Conservation (phyloP, 2,113 vertebrate species). For the Clarias magur region DNA sequence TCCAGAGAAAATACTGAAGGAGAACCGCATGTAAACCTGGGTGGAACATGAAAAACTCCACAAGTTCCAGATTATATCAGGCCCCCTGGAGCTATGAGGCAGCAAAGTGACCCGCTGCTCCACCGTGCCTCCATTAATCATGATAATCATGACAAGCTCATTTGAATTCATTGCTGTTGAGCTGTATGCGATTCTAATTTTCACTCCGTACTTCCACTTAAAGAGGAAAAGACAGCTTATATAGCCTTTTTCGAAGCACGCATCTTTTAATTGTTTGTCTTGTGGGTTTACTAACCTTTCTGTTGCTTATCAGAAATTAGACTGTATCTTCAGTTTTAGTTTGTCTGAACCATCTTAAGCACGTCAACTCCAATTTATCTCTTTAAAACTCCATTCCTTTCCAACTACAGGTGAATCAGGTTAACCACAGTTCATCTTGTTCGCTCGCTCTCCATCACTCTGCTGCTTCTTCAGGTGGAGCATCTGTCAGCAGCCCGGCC, state of each 20-base stretch:
- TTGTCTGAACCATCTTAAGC: not conserved
- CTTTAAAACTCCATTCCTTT: not conserved
- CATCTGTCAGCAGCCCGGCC: conserved; percentile 47
- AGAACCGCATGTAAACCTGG: not conserved
- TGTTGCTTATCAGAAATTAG: not conserved
- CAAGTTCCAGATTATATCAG: not conserved
- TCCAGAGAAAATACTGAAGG: not conserved
- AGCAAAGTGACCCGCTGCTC: not conserved
- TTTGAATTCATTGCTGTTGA: not conserved
- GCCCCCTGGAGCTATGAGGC: not conserved
- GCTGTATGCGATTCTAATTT: not conserved
- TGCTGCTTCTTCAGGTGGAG: conserved; percentile 44
- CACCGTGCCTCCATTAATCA: not conserved
- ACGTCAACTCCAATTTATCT: not conserved
- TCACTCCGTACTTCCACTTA: not conserved
- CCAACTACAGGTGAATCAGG: conserved; percentile 38
- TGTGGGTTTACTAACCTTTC: not conserved
- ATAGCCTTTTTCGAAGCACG: not conserved
- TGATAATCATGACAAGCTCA: not conserved
- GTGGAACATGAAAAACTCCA: not conserved
- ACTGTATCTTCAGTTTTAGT: not conserved
- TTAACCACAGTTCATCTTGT: conserved; percentile 51
- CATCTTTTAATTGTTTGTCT: not conserved
- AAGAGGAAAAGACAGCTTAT: not conserved
- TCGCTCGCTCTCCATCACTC: conserved; percentile 50